phyloP scores from a whole-genome alignment of 2,888 invertebrate genomes.

The Serripes groenlandicus region DNA sequence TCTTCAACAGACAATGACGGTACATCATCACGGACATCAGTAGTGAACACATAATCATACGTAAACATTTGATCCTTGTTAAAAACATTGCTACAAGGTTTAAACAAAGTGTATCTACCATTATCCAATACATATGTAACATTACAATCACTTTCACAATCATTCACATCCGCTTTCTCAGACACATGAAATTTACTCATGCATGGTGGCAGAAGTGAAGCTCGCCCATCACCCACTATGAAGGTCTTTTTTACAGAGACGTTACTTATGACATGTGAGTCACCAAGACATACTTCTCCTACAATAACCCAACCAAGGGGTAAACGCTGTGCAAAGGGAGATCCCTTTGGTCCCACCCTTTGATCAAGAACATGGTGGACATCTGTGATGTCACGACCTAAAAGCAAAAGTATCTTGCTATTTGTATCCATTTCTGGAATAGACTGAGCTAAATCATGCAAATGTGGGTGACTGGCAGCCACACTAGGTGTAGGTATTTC shows the following conservation, averaged over 20 bases:
- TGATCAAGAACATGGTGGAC: slow-evolving; percentile 44
- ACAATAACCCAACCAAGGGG: too few species aligned
- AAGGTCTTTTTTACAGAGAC: too few species aligned
- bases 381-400: slow-evolving; percentile 34
- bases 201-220: slow-evolving; percentile 20
- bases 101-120: slow-evolving; percentile 22
- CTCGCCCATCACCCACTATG: too few species aligned
- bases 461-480: slow-evolving; percentile 16
- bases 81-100: slow-evolving; percentile 10
- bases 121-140: slow-evolving; percentile 25
- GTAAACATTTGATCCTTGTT: neutral
- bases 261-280: too few species aligned
- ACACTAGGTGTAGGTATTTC: slow-evolving; percentile 26
- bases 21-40: slow-evolving; percentile 10
- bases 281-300: slow-evolving; percentile 23
- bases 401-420: slow-evolving; percentile 16
- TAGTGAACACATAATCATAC: slow-evolving; percentile 6
- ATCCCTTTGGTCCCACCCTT: slow-evolving; percentile 12
- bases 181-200: slow-evolving; percentile 21
- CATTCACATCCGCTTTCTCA: neutral
- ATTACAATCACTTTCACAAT: slow-evolving; percentile 1
- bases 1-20: too few species aligned
- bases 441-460: slow-evolving; percentile 3
- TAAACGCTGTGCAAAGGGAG: slow-evolving; percentile 31
- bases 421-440: slow-evolving; percentile 20